Conservation (phyloP, 1,140 invertebrate genomes). For the Panagrolaimus sp. region DNA sequence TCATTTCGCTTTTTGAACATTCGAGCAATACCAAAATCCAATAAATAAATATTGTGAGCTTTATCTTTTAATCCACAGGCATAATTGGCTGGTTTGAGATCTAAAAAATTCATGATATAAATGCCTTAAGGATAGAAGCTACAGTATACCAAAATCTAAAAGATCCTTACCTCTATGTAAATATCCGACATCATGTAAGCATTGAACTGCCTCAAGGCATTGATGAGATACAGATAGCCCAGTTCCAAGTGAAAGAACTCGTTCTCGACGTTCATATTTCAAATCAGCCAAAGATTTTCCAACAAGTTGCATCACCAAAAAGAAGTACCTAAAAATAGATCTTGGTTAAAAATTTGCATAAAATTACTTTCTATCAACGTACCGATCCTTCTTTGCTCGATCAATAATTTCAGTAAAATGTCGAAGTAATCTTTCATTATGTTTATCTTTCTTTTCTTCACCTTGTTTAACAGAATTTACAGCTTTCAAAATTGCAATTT, state of each 20-base stretch:
- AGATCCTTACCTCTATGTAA: no score
- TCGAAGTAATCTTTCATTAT: neutral
- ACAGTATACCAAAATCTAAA: no score
- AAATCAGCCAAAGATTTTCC: conserved; percentile 17
- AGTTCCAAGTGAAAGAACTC: conserved; percentile 14
- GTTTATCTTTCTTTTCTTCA: neutral
- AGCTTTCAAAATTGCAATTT: conserved; percentile 24
- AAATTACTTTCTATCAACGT: no score
- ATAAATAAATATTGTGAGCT: conserved; percentile 15
- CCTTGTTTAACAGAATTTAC: neutral
- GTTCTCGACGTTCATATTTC: neutral
- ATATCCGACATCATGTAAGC: conserved; percentile 9
- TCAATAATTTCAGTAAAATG: conserved; percentile 28
- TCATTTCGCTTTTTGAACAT: conserved; percentile 10
- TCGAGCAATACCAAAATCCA: conserved; percentile 27
- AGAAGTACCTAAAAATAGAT: conserved; percentile 23
- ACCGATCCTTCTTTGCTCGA: conserved; percentile 25
- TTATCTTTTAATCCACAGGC: conserved; percentile 16
- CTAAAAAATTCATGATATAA: no score
- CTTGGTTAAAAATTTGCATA: no score
- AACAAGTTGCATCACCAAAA: conserved; percentile 21
- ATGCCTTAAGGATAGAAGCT: no score
- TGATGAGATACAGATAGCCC: conserved; percentile 5
- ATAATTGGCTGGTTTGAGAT: conserved; percentile 19
- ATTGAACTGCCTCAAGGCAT: conserved; percentile 15